Percentiles rank a stretch among this genome's conserved stretches.
These are phyloP conservation scores for Kuschelorhynchus macadamiae DNA, from an alignment of 2,888 invertebrate genomes.

Conservation along the genomic window DNA sequence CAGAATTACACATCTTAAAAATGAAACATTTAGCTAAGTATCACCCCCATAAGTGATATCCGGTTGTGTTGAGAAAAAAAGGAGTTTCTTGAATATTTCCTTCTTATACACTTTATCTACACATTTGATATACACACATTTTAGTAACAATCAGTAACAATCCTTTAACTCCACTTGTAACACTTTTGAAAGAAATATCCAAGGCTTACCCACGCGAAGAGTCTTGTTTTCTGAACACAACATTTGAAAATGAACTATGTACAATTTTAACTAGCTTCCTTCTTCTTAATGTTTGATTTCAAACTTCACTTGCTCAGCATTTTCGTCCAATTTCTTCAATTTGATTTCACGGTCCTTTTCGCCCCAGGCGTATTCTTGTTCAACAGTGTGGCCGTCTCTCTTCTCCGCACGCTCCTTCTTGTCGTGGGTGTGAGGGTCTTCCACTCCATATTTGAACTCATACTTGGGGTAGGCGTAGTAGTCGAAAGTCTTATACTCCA, in stretches of 20 bases:
- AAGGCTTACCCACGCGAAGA: neutral
- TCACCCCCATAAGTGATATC: too few species aligned
- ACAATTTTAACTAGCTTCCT: neutral
- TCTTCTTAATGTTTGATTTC: conserved; percentile 8
- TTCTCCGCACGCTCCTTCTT: conserved; percentile 34
- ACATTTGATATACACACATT: too few species aligned
- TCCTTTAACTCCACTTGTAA: neutral
- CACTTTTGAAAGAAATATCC: neutral
- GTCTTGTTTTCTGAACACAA: conserved; percentile 9
- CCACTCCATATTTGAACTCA: conserved; percentile 42
- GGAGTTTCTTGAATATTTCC: too few species aligned
- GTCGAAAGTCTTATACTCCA: conserved; percentile 20
- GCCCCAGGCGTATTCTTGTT: conserved; percentile 39
- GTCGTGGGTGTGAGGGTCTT: conserved; percentile 37
- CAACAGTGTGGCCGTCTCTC: conserved; percentile 22
- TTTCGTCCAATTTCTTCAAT: conserved; percentile 28
- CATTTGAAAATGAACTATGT: neutral
- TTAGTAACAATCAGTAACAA: too few species aligned
- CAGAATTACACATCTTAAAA: too few species aligned
- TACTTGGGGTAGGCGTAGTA: conserved; percentile 35
- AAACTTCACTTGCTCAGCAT: conserved; percentile 19
- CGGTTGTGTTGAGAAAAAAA: too few species aligned
- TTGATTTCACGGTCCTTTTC: conserved; percentile 38
- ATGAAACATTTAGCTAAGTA: too few species aligned
- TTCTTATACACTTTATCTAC: too few species aligned